Evolutionary conservation across 2,113 vertebrate genomes (phyloP), one percentile per base, ranked within the genome.

Genomic region (Rhea americana): DNA sequence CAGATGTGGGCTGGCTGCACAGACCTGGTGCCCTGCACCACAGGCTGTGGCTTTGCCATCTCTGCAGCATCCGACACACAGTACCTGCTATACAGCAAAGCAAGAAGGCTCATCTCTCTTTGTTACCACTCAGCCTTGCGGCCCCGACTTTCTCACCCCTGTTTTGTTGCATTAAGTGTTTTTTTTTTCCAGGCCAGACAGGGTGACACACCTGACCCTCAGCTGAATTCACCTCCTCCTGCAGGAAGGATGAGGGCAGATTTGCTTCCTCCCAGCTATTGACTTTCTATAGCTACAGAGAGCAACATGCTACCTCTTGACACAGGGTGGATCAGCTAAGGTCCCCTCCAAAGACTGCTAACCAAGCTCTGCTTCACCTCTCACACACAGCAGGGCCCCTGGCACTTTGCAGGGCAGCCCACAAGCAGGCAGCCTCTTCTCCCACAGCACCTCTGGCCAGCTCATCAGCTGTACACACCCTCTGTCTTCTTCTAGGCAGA

Each of bases 11-110:
- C 35, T 30, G 70, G 35, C 50, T 43, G 35, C 47, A 41, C 32
- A 20, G 68, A 45, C 45, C 45, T n/a, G 24, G 28, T 17, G 10
- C 32, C 53, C 5, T 1, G 53, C 1, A 0, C 22, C 48, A 2
- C 21, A 3, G 0, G 48, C 63, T 53, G 43, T 39, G 63, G 63
- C 41, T 92, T 72, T 85, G 53, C 43, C 82, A 21, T 32, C 72
- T 7, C 12, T 19, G 22, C n/a, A 56, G 85, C 65, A 78, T 24
- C 28, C 59, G 45, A 11, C 9, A 19, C 22, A 16, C 14, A 7
- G 13, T 7, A 7, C 18, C 22, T 41, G 24, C 17, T 43, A 11
- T 26, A 10, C 39, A 55, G 28, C 17, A 10, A 25, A 41, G 72
- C 41, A 53, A 28, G 14, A 18, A 7, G 17, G 21, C 17, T 30